Conservation (phyloP, 2,797 vertebrate genomes). For the Rhinogobio ventralis region DNA sequence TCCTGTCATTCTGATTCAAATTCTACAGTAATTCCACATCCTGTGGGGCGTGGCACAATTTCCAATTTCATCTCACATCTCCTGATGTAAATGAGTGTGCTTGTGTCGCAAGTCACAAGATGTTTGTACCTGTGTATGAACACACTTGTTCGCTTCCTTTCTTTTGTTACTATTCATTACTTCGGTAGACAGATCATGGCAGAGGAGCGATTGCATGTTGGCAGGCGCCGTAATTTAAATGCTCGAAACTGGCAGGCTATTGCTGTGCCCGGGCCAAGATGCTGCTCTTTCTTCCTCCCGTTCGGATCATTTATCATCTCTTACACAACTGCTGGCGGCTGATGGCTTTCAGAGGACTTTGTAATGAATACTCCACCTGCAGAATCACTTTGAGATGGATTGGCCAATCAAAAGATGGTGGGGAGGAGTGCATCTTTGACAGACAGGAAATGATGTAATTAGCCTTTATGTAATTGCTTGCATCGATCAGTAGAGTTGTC, state of each 20-base stretch:
- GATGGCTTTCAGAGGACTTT: slow-evolving; percentile 60
- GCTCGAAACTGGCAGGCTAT: slow-evolving; percentile 56
- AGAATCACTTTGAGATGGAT: slow-evolving; percentile 48
- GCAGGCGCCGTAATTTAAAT: slow-evolving; percentile 59
- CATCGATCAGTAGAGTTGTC: slow-evolving; percentile 38
- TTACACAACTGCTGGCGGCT: slow-evolving; percentile 60
- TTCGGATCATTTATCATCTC: slow-evolving; percentile 67
- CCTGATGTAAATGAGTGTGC: slow-evolving; percentile 9
- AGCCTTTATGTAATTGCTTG: slow-evolving; percentile 40
- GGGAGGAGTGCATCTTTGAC: slow-evolving; percentile 28
- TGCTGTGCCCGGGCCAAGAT: slow-evolving; percentile 57
- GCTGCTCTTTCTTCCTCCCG: slow-evolving; percentile 37
- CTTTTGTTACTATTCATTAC: slow-evolving; percentile 51
- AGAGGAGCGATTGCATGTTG: slow-evolving; percentile 60
- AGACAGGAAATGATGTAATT: slow-evolving; percentile 47
- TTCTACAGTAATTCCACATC: background rate
- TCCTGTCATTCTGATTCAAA: background rate
- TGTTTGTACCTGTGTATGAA: slow-evolving; percentile 19
- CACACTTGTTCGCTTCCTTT: slow-evolving; percentile 26
- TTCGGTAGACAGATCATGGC: slow-evolving; percentile 63
- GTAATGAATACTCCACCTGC: slow-evolving; percentile 65
- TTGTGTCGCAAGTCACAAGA: background rate
- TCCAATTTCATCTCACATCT: slow-evolving; percentile 16
- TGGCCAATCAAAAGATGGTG: slow-evolving; percentile 30
- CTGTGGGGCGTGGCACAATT: background rate